Evolutionary conservation across 1,140 invertebrate species (phyloP).

Genomic region (Ditylenchus dipsaci): DNA sequence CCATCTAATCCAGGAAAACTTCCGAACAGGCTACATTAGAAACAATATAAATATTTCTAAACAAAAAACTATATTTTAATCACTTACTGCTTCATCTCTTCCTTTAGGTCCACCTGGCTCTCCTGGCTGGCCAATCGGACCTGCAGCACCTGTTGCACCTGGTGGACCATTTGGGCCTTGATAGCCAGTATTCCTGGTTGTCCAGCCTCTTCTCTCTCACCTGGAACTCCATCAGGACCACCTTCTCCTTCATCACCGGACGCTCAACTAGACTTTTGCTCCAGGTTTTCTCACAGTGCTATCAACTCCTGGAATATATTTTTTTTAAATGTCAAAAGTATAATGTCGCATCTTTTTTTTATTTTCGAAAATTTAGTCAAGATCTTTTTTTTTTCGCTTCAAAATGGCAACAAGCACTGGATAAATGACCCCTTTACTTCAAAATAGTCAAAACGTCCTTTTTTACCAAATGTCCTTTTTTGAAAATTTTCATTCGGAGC

Average conservation of each 20-base stretch:
- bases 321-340: no score
- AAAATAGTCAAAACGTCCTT: no score
- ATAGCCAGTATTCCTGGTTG: not conserved
- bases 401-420: no score
- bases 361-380: no score
- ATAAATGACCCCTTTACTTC: no score
- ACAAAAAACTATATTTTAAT: no score
- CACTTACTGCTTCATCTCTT: not conserved
- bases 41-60: not conserved
- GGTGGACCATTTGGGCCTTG: slow-evolving; percentile 1
- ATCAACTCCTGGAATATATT: not conserved
- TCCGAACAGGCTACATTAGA: not conserved
- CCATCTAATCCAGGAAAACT: not conserved
- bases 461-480: no score
- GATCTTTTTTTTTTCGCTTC: no score
- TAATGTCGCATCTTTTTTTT: not conserved
- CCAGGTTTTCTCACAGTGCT: not conserved
- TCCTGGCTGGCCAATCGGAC: not conserved
- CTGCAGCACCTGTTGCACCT: not conserved
- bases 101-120: not conserved
- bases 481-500: no score
- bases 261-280: not conserved
- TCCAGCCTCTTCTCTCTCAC: not conserved
- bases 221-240: not conserved
- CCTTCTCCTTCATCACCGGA: not conserved